These are phyloP conservation scores for Andricus grossulariae DNA, from an alignment of 1,140 invertebrate genomes.

Conservation along the genomic window DNA sequence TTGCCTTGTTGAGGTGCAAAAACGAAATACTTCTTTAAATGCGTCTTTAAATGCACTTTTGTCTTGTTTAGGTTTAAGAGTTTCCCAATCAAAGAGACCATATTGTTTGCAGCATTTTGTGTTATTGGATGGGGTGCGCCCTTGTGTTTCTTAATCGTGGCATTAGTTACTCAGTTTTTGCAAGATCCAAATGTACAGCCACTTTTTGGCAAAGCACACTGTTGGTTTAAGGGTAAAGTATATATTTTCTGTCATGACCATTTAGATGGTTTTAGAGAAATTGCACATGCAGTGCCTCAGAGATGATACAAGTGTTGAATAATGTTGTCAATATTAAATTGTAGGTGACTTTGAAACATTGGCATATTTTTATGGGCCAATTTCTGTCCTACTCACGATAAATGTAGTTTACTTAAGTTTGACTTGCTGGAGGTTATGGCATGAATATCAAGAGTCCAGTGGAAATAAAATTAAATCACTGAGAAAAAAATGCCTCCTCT, in stretches of 20 bases:
- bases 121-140: constrained; percentile 79
- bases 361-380: constrained; percentile 82
- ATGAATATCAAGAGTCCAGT: constrained; percentile 73
- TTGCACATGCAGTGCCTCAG: neutral
- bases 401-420: constrained; percentile 79
- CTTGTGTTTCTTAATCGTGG: constrained; percentile 73
- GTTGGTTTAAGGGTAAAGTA: constrained; percentile 80
- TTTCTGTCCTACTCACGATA: constrained; percentile 75
- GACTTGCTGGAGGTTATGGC: constrained; percentile 77
- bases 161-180: constrained; percentile 75
- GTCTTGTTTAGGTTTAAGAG: constrained; percentile 63
- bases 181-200: constrained; percentile 77
- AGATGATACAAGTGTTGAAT: neutral
- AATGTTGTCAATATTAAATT: constrained; percentile 45
- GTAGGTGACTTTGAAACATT: constrained; percentile 76
- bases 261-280: too few relatives aligned
- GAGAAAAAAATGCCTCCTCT: constrained; percentile 80
- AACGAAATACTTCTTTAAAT: too few relatives aligned
- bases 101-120: constrained; percentile 76
- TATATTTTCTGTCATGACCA: neutral
- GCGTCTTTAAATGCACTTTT: constrained; percentile 18
- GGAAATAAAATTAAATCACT: constrained; percentile 76
- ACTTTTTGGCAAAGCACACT: constrained; percentile 76
- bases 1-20: too few relatives aligned
- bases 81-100: constrained; percentile 70